Evolutionary conservation across 2,888 invertebrate genomes (phyloP).

Genomic region (Drosophila mimetica): DNA sequence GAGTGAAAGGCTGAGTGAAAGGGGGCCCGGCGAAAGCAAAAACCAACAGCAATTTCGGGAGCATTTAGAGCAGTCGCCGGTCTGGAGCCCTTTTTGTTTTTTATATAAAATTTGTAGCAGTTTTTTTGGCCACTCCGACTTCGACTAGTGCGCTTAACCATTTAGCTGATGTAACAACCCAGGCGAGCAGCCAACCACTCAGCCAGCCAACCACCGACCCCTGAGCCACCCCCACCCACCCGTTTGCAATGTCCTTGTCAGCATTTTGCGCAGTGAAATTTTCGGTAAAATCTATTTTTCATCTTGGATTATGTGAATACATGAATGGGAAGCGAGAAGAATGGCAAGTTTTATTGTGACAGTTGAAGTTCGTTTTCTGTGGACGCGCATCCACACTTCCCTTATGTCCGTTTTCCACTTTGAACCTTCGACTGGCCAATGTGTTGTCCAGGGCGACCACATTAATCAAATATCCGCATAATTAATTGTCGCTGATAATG

Average conservation of each 20-base stretch:
- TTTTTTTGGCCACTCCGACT: conserved; percentile 42
- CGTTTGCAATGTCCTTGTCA: conserved; percentile 68
- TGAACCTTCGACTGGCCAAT: conserved; percentile 10
- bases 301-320: conserved; percentile 77
- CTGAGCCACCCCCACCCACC: conserved; percentile 17
- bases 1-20: conserved; percentile 1
- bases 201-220: conserved; percentile 24
- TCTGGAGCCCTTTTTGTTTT: conserved; percentile 51
- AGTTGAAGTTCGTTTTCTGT: conserved; percentile 54
- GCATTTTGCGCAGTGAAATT: conserved; percentile 76
- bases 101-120: conserved; percentile 64
- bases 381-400: conserved; percentile 20
- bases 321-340: conserved; percentile 66
- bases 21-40: conserved; percentile 50
- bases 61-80: conserved; percentile 61
- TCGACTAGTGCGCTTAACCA: conserved; percentile 72
- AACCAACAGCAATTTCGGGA: conserved; percentile 56
- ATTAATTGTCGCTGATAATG: conserved; percentile 44
- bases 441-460: conserved; percentile 28
- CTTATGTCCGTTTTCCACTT: conserved; percentile 3
- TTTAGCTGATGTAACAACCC: conserved; percentile 77
- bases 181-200: conserved; percentile 48
- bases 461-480: conserved; percentile 72
- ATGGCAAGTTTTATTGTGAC: conserved; percentile 73
- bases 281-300: conserved; percentile 73